Conservation (phyloP, 2,797 vertebrate species). For the Poeciliopsis turneri region DNA sequence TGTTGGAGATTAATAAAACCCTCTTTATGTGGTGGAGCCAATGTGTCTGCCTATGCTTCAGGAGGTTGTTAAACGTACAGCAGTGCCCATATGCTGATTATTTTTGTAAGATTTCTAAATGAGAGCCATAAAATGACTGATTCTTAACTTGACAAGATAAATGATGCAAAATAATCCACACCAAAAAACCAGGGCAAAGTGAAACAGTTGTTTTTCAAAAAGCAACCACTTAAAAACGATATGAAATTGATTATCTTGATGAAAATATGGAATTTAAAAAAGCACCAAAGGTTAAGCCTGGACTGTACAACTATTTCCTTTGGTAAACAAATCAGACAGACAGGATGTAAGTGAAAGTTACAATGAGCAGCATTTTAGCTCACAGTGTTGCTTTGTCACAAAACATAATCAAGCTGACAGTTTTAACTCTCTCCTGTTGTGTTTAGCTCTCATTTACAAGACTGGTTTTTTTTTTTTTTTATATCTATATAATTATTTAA, state of each 20-base stretch:
- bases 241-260: background rate
- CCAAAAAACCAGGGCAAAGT: background rate
- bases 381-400: background rate
- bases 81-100: background rate
- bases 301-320: background rate
- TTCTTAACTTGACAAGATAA: background rate
- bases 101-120: background rate
- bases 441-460: background rate
- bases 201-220: background rate
- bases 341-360: slow-evolving; percentile 14
- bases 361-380: background rate
- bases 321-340: background rate
- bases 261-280: background rate
- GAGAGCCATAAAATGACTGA: background rate
- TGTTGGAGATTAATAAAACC: background rate
- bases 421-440: background rate
- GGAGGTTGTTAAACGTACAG: background rate
- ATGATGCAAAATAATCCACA: background rate
- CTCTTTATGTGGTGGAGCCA: background rate
- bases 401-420: background rate
- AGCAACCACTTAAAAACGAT: background rate
- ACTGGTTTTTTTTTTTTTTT: background rate
- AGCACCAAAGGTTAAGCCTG: background rate
- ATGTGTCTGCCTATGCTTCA: background rate
- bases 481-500: background rate